A percentile compares a stretch with the other conserved stretches of the same genome.
These are phyloP conservation scores for Dexiosoma caninum DNA, from an alignment of 2,888 invertebrate genomes.

Conservation along the genomic window DNA sequence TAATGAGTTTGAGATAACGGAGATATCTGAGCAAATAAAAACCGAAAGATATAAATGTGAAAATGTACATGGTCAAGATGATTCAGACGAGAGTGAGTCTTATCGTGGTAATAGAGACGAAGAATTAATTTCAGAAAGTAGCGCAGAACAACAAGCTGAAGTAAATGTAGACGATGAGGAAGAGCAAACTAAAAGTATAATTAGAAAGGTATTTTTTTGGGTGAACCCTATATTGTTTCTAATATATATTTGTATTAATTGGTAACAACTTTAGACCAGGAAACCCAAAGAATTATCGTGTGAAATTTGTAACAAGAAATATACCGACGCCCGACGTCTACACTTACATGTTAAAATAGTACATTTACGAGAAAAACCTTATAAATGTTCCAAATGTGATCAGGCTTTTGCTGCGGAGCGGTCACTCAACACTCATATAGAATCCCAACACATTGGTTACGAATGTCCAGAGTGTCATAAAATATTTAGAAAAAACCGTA, in stretches of 20 bases:
- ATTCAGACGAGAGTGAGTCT: background rate
- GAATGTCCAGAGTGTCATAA: conserved; percentile 46
- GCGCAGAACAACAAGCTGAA: too few species aligned
- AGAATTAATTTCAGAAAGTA: background rate
- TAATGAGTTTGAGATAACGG: conserved; percentile 11
- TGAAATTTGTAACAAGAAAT: conserved; percentile 41
- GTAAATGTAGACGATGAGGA: too few species aligned
- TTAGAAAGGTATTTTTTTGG: conserved; percentile 32
- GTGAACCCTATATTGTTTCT: background rate
- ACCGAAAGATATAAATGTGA: background rate
- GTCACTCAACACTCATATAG: conserved; percentile 28
- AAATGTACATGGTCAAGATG: background rate
- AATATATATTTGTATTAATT: background rate
- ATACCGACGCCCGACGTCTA: conserved; percentile 13
- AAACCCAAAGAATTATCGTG: conserved; percentile 43
- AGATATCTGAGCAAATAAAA: too few species aligned
- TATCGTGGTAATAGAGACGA: background rate
- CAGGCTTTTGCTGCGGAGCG: conserved; percentile 31
- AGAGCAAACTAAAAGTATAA: conserved; percentile 33
- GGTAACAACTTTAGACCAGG: background rate
- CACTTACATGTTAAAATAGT: conserved; percentile 45
- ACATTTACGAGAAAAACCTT: conserved; percentile 43
- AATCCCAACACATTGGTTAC: conserved; percentile 19
- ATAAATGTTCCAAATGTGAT: conserved; percentile 43
- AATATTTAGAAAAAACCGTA: conserved; percentile 32